Conservation (phyloP, 2,888 invertebrate species). For the Clivina fossor region DNA sequence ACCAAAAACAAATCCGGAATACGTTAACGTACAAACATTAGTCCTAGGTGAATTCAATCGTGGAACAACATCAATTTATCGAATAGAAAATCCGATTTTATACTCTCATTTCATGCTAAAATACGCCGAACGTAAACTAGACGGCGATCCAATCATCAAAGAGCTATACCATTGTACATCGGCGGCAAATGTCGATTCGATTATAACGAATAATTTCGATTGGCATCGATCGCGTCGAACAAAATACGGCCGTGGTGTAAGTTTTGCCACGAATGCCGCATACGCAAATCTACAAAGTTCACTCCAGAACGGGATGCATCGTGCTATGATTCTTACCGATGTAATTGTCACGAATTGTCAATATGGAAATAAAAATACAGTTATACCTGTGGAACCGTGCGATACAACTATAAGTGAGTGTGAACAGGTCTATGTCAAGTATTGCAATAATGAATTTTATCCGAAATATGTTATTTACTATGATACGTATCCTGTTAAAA, state of each 20-base stretch:
- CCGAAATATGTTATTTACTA: constrained; percentile 27
- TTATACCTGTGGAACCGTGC: constrained; percentile 10
- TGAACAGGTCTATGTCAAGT: constrained; percentile 20
- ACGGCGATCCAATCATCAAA: background rate
- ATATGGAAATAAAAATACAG: constrained; percentile 6
- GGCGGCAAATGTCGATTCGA: constrained; percentile 11
- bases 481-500: constrained; percentile 10
- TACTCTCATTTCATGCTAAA: constrained; percentile 17
- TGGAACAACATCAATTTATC: background rate
- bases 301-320: constrained; percentile 10
- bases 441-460: constrained; percentile 27
- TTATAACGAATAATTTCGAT: constrained; percentile 23
- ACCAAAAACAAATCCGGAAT: background rate
- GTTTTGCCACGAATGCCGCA: constrained; percentile 17
- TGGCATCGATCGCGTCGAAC: constrained; percentile 16
- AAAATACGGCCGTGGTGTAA: constrained; percentile 21
- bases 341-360: constrained; percentile 10
- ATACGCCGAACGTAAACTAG: constrained; percentile 5
- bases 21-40: background rate
- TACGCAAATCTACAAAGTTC: constrained; percentile 22
- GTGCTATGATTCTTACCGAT: constrained; percentile 26
- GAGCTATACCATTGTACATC: constrained; percentile 21
- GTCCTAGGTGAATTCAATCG: constrained; percentile 7
- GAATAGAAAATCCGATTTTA: constrained; percentile 18
- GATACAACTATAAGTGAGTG: constrained; percentile 21